Evolutionary conservation across 2,888 invertebrate genomes (phyloP), one percentile per base, ranked within the genome.

Genomic region (Sphaerophoria taeniata): DNA sequence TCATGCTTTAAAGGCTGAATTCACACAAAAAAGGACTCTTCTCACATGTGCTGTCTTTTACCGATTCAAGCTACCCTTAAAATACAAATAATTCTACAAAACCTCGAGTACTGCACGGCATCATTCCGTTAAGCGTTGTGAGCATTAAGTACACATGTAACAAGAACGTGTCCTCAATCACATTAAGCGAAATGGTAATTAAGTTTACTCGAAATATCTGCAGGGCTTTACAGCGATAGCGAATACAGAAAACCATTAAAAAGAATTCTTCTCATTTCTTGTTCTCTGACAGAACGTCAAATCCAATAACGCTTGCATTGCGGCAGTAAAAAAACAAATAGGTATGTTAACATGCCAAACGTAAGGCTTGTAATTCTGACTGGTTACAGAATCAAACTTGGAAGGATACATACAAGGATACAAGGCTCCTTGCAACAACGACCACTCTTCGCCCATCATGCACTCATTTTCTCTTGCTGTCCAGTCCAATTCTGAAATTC

Each of bases 271-370:
- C 16, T 16, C 43, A 43, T 49, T 16, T 7, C 49, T 24, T 49
- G 6, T 16, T 49, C 14, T 49, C 14, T 49, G 14, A 6, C 43
- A 11, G 43, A 43, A 7, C 7, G 49, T 69, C 53, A 60, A 71
- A 77, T 39, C 63, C 31, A 73, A 53, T 78, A 56, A 67, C 65
- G 58, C 33, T 49, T 43, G 56, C 24, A 16, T 34, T 16, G 3
- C 43, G 34, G 49, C n/a, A 31, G 11, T 5, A 45, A 24, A 34
- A 45, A 49, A 36, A 16, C 47, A 63, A 56, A n/a, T 2, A 6
- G 33, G 0, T 11, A 9, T 24, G 43, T 31, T 65, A 14, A 34
- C 47, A 71, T 56, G 55, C 24, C 6, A 14, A 43, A 24, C 55
- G 49, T 65, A 39, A 58, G 39, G 58, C 45, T 43, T 67, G 51